A percentile compares a stretch with the other conserved stretches of the same genome.
phyloP scores from a whole-genome alignment of 2,113 vertebrate genomes.

The Serinus canaria region DNA sequence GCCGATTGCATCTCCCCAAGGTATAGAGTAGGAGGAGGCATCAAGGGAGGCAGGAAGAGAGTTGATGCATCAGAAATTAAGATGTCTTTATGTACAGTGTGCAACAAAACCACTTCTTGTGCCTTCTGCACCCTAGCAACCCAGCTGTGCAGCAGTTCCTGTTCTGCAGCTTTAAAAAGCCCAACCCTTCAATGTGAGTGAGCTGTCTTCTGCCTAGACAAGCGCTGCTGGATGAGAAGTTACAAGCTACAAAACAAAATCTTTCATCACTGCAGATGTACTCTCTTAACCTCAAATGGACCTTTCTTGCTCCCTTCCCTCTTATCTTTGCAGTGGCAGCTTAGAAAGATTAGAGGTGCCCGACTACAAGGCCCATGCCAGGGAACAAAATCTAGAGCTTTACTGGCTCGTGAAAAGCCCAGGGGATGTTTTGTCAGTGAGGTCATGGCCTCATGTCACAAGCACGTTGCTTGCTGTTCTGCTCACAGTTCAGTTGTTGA shows the following conservation, averaged over 20 bases:
- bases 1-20: background rate
- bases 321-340: background rate
- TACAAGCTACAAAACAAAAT: constrained; percentile 3
- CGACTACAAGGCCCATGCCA: background rate
- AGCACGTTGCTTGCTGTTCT: background rate
- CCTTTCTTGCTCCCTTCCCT: background rate
- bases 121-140: constrained; percentile 50
- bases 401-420: background rate
- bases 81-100: background rate
- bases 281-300: background rate
- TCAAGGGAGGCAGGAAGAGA: background rate
- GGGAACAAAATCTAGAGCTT: background rate
- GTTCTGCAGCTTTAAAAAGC: background rate
- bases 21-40: background rate
- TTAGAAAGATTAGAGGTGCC: background rate
- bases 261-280: constrained; percentile 2
- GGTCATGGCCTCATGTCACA: background rate
- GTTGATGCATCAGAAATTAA: background rate
- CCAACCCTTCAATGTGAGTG: background rate
- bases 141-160: background rate
- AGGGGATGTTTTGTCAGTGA: background rate
- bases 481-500: background rate
- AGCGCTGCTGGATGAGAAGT: background rate
- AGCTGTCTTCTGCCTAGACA: background rate
- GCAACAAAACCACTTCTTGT: background rate